Conservation (phyloP, 2,888 invertebrate genomes). For the Ophion ellenae region DNA sequence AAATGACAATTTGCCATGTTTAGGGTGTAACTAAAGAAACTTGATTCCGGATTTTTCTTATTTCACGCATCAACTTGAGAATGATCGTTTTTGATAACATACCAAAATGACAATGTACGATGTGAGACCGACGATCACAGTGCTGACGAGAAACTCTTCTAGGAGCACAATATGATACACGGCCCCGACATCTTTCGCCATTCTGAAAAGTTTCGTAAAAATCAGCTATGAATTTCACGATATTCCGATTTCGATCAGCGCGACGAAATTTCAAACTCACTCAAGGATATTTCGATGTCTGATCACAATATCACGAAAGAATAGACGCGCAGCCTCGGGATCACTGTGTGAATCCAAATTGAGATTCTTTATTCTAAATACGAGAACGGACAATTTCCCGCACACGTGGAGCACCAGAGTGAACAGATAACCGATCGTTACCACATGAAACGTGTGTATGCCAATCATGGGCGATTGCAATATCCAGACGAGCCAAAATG, state of each 20-base stretch:
- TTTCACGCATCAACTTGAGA: neutral
- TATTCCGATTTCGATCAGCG: neutral
- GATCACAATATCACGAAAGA: conserved; percentile 46
- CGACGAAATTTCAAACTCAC: conserved; percentile 6
- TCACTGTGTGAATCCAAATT: conserved; percentile 3
- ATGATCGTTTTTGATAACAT: neutral
- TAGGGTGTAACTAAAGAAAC: neutral
- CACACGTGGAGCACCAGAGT: conserved; percentile 60
- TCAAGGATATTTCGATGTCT: conserved; percentile 45
- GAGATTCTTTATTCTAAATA: conserved; percentile 51
- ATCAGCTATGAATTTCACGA: neutral
- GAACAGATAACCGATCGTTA: conserved; percentile 54
- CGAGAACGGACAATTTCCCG: conserved; percentile 53
- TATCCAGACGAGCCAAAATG: conserved; percentile 51
- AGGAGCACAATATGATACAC: conserved; percentile 49
- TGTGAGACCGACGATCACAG: conserved; percentile 45
- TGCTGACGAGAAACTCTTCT: conserved; percentile 50
- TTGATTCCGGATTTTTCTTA: neutral
- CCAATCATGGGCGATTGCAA: conserved; percentile 62
- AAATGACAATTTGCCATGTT: too few relatives aligned
- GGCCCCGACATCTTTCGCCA: conserved; percentile 28
- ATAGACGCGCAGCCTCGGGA: neutral
- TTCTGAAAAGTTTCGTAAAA: too few relatives aligned
- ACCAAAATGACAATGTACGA: conserved; percentile 52
- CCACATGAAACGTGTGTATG: conserved; percentile 53